phyloP scores from a whole-genome alignment of 2,888 invertebrate genomes.

The Exocentrus adspersus region DNA sequence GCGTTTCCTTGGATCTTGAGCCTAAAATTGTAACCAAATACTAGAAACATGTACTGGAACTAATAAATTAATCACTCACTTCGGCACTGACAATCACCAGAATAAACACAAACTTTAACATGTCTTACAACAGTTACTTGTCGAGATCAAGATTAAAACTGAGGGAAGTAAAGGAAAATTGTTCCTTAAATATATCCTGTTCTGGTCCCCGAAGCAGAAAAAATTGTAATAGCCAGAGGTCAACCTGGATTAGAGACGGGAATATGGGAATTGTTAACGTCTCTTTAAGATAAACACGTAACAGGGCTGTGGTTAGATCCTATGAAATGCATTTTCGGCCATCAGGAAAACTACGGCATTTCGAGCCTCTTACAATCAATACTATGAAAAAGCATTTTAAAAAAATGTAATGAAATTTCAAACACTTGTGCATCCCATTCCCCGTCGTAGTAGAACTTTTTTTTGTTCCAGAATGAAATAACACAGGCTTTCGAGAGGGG shows the following conservation, averaged over 20 bases:
- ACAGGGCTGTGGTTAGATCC: constrained; percentile 22
- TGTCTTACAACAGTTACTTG: constrained; percentile 28
- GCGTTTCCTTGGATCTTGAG: constrained; percentile 50
- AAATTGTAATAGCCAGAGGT: constrained; percentile 53
- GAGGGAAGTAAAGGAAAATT: constrained; percentile 29
- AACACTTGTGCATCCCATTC: too few species aligned
- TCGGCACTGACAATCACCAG: constrained; percentile 41
- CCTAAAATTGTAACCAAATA: constrained; percentile 31
- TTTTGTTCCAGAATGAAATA: constrained; percentile 55
- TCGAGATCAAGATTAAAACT: constrained; percentile 33
- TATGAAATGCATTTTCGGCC: constrained; percentile 14
- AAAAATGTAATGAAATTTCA: too few species aligned
- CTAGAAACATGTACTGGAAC: too few species aligned
- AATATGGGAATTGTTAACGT: constrained; percentile 56
- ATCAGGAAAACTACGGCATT: not conserved
- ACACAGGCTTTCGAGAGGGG: constrained; percentile 51
- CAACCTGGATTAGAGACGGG: constrained; percentile 58
- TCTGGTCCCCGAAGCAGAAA: constrained; percentile 59
- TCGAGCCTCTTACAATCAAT: not conserved
- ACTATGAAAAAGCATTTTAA: too few species aligned
- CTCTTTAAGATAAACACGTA: constrained; percentile 32
- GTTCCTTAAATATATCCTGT: constrained; percentile 46
- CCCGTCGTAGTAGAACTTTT: too few species aligned
- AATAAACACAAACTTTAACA: constrained; percentile 40
- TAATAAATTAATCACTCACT: constrained; percentile 41